Evolutionary conservation across 2,888 invertebrate species (phyloP), one percentile per base, ranked within the genome.

Genomic region (Sarcophaga variegata): DNA sequence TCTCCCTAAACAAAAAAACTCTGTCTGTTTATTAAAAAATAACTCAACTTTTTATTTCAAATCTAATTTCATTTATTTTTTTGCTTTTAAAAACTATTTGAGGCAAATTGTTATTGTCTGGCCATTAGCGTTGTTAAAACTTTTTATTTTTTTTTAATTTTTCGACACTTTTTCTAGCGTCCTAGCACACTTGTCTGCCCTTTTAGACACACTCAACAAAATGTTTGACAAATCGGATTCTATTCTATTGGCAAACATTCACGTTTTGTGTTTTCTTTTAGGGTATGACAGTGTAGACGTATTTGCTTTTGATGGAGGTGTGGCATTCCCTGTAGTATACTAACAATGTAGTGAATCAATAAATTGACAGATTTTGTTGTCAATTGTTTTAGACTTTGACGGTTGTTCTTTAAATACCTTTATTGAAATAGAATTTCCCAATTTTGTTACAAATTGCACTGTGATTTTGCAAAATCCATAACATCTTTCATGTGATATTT

Each of bases 91-190:
- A 54, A 25, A 62, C 37, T 3, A 60, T 67, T 78, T 66, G 66
- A 69, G 69, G 70, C 70, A 75, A 80, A 86, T 80, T 86, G 85
- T 79, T 64, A 82, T 86, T 86, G 80, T 86, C 67, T 83, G 70
- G 72, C 77, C 77, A 83, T 83, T 83, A 86, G 79, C 86, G 59
- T 81, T 83, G 76, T 83, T 72, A 66, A 79, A 79, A 59, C 37
- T 22, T 59, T 71, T 79, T 71, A 25, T 25, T 25, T 22, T 22
- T 22, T 22, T 25, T 3, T 59, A 20, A 4, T 17, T 76, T 76
- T n/a, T 59, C 47, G 22, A 66, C 12, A 2, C 4, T 17, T 14
- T 60, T 60, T 14, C 14, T 67, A n/a, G 6, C 47, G 8, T 59
- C 67, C 37, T 74, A 25, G 25, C 25, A 25, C 25, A 2, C 25